A percentile compares a stretch with the other conserved stretches of the same genome.
These are phyloP conservation scores for Strongylocentrotus purpuratus DNA, from an alignment of 35 echinoderm and acorn worm genomes.

Conservation along the genomic window DNA sequence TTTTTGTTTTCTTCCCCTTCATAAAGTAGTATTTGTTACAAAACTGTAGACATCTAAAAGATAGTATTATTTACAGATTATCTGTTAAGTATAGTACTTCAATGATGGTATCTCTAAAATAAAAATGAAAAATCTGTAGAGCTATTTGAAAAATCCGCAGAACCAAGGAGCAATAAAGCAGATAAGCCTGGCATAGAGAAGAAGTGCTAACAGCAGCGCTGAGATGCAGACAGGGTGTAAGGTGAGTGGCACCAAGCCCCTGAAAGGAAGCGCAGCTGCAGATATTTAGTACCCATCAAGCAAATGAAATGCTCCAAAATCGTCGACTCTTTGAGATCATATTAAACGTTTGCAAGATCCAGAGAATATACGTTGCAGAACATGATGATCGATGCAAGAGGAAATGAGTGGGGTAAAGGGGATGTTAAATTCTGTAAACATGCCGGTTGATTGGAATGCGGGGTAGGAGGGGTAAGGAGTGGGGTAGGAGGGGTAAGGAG, in stretches of 20 bases:
- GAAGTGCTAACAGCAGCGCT: background rate
- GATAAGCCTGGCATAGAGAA: background rate
- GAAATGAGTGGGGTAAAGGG: background rate
- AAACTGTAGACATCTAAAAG: too few relatives aligned
- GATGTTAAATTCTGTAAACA: background rate
- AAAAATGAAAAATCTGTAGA: background rate
- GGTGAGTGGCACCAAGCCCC: background rate
- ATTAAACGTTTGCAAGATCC: background rate
- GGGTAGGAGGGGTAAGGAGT: background rate
- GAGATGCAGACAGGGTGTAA: background rate
- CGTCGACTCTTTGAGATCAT: background rate
- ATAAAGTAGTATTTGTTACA: too few relatives aligned
- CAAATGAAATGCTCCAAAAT: background rate
- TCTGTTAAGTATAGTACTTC: background rate
- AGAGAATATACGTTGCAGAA: background rate
- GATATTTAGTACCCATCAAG: background rate
- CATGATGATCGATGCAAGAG: background rate
- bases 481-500: background rate
- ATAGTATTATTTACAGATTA: too few relatives aligned
- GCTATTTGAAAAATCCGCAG: background rate
- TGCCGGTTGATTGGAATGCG: background rate
- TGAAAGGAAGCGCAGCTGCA: background rate
- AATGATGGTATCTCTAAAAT: background rate
- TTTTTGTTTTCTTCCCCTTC: too few relatives aligned
- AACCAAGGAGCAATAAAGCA: background rate